These are phyloP conservation scores for Acrossocheilus wenchowensis DNA, from an alignment of 2,797 vertebrate species.

Conservation along the genomic window DNA sequence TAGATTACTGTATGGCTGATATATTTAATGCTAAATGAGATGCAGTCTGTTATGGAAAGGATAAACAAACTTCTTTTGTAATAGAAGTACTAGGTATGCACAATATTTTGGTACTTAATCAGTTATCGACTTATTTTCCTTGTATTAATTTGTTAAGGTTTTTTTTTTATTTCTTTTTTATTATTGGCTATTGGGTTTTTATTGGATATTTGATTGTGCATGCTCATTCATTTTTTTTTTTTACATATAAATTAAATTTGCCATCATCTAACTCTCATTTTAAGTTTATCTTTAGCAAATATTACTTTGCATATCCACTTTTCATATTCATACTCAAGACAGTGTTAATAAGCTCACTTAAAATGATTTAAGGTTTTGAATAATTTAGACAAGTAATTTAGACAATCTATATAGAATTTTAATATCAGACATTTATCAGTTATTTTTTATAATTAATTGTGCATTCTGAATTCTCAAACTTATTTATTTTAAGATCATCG, in stretches of 20 bases:
- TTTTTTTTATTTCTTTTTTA: not conserved
- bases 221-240: not conserved
- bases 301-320: not conserved
- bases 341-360: not conserved
- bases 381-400: not conserved
- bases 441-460: not conserved
- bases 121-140: not conserved
- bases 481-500: not conserved
- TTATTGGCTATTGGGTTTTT: not conserved
- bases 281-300: not conserved
- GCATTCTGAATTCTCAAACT: not conserved
- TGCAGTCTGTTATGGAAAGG: not conserved
- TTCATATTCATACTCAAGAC: not conserved
- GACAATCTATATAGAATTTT: not conserved
- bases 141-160: not conserved
- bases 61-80: conserved; percentile 3
- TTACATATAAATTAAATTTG: not conserved
- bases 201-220: not conserved
- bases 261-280: not conserved
- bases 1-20: conserved; percentile 30
- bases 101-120: not conserved
- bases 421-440: not conserved
- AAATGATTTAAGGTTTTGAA: not conserved
- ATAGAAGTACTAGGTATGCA: not conserved
- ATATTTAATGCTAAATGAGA: conserved; percentile 17